Evolutionary conservation across 1,140 invertebrate species (phyloP), one percentile per base, ranked within the genome.

Genomic region (Drusus annulatus): DNA sequence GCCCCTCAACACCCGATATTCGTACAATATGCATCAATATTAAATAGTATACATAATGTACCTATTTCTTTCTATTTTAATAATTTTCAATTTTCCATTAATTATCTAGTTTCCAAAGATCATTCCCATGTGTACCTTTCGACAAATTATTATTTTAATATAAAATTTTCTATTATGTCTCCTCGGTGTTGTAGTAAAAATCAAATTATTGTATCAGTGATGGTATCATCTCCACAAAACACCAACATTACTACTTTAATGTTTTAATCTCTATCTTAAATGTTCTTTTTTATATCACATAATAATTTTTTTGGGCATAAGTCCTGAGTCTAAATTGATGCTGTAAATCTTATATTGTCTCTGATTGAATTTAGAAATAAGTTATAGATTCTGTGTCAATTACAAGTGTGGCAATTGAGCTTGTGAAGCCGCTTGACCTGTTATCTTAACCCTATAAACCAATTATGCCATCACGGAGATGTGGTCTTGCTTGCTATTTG

Each of bases 111-210:
- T 68, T 75, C 71, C 52, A 75, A 75, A 75, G 52, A 75, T 75
- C 71, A 75, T 75, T 75, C 71, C 71, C n/a, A 75, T 8, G n/a
- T 75, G 71, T 58, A 75, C 71, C 71, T 75, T 19, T 25, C 65
- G 62, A 60, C 36, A 60, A 60, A 21, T 63, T 63, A 68, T 31
- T 68, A 68, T 68, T 31, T 68, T 31, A 68, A 68, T 68, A 68
- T 19, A 21, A 19, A 60, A 60, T 60, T 60, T 45, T 45, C 36
- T 45, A 45, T 45, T 2, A 28, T 45, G 36, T 45, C 31, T 36
- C 10, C 36, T 10, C 36, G 1, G 8, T 45, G 36, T 45, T 45
- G 31, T 36, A 7, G 36, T 45, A 45, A 13, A 45, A 45, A 13
- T 45, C 36, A 45, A 45, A 45, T 45, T 8, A 45, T 45, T 45